Evolutionary conservation across 1,140 invertebrate genomes (phyloP).

Genomic region (Dendroctonus valens): DNA sequence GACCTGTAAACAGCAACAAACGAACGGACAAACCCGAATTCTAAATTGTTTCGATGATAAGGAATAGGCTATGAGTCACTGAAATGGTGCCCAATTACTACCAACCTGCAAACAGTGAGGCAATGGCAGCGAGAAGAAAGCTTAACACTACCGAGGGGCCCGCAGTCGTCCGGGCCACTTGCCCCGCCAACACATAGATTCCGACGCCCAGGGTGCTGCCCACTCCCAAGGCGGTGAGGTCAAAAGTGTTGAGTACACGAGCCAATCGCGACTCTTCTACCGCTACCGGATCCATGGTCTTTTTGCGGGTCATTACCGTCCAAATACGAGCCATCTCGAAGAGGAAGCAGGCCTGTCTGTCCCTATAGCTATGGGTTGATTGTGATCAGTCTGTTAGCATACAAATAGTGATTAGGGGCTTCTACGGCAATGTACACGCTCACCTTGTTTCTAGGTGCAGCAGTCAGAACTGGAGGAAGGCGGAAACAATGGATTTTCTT

Average conservation of each 20-base stretch:
- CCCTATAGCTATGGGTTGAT: too few relatives aligned
- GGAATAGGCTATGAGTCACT: too few relatives aligned
- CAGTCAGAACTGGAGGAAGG: too few relatives aligned
- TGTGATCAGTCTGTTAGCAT: too few relatives aligned
- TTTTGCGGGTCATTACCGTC: slow-evolving; percentile 55
- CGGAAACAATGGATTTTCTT: too few relatives aligned
- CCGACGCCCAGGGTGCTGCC: slow-evolving; percentile 86
- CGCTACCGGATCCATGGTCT: slow-evolving; percentile 48
- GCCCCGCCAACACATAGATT: slow-evolving; percentile 83
- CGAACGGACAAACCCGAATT: too few relatives aligned
- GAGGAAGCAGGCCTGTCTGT: too few relatives aligned
- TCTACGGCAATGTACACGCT: too few relatives aligned
- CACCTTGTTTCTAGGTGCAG: too few relatives aligned
- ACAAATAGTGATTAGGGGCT: too few relatives aligned
- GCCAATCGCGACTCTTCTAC: slow-evolving; percentile 58
- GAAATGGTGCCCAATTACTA: not conserved
- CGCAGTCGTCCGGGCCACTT: slow-evolving; percentile 75
- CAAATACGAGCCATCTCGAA: slow-evolving; percentile 40
- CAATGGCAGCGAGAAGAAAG: slow-evolving; percentile 80
- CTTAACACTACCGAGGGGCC: slow-evolving; percentile 82
- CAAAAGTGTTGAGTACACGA: slow-evolving; percentile 69
- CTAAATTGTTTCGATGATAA: too few relatives aligned
- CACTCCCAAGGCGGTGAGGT: slow-evolving; percentile 77
- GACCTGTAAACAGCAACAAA: slow-evolving; percentile 55
- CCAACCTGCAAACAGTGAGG: slow-evolving; percentile 79